A percentile compares a stretch with the other conserved stretches of the same genome.
Evolutionary conservation across 2,113 vertebrate species (phyloP).

Genomic region (Gopherus flavomarginatus): DNA sequence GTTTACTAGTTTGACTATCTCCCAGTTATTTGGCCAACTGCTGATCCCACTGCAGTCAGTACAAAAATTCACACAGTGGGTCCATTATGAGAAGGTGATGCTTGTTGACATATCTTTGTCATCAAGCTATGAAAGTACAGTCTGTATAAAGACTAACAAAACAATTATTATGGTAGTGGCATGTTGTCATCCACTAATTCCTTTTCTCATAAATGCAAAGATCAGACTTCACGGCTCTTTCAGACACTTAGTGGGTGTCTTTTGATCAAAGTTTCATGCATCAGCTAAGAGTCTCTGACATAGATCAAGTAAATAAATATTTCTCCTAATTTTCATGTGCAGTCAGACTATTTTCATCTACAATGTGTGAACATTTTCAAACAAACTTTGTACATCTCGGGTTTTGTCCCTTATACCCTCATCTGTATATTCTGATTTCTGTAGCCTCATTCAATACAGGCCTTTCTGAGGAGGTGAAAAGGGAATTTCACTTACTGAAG

Average conservation of each 20-base stretch:
- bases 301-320: conserved; percentile 20
- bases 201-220: background rate
- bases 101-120: background rate
- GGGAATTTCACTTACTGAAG: background rate
- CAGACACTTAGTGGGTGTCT: background rate
- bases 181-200: background rate
- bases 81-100: background rate
- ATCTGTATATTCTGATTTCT: conserved; percentile 1
- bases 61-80: background rate
- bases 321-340: conserved; percentile 35
- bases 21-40: background rate
- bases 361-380: conserved; percentile 13
- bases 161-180: background rate
- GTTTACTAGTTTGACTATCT: background rate
- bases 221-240: background rate
- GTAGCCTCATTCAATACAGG: conserved; percentile 16
- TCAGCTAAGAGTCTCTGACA: background rate
- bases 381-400: background rate
- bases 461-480: background rate
- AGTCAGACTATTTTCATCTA: conserved; percentile 14
- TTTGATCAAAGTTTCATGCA: background rate
- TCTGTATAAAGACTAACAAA: background rate
- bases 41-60: background rate
- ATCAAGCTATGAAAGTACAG: background rate
- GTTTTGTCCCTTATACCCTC: conserved; percentile 1